Base-by-base conservation (phyloP, 2,113 vertebrate genomes). In the Montifringilla adamsi region DNA sequence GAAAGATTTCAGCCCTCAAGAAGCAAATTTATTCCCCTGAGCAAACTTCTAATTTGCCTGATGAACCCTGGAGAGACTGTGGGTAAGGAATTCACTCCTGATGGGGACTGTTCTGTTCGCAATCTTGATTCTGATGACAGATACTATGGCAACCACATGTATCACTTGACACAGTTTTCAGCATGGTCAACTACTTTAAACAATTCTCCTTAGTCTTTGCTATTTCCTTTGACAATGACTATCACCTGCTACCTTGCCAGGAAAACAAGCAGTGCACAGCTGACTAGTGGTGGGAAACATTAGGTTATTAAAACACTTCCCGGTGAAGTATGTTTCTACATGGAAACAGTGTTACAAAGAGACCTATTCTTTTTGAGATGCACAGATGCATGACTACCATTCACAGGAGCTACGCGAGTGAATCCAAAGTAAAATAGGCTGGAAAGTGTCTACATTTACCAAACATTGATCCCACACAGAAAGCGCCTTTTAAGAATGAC, bases 381-480 rank as follows among this genome's bases (percentile, higher is more conserved):
- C 84, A 92, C 89, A 80, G 69, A 50, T 60, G 77, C 87, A 50
- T 69, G 89, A 94, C 79, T 89, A 62, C 76, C 67, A 95, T 77
- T 92, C 87, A 79, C 49, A 63, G 43, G 55, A 93, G 22, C 63
- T 78, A 67, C 0, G 10, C 2, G 0, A 93, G 76, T 67, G 84
- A 85, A 93, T 93, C 74, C 74, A 53, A 60, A 95, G 76, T 26
- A 94, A 60, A 97, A 95, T 13, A 92, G 75, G 60, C 59, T 83
- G 43, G 5, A 66, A 94, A 95, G 67, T 31, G 12, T 53, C 72
- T 60, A 75, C 87, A 87, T 93, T 87, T 84, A 94, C 81, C 53
- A 73, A 92, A 87, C 67, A 67, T 0, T 56, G 74, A 94, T 80
- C 58, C 62, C 67, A 75, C 50, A 87, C 43, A 93, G 74, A 89